Conservation (phyloP, 2,113 vertebrate species). For the Turdus rufiventris region DNA sequence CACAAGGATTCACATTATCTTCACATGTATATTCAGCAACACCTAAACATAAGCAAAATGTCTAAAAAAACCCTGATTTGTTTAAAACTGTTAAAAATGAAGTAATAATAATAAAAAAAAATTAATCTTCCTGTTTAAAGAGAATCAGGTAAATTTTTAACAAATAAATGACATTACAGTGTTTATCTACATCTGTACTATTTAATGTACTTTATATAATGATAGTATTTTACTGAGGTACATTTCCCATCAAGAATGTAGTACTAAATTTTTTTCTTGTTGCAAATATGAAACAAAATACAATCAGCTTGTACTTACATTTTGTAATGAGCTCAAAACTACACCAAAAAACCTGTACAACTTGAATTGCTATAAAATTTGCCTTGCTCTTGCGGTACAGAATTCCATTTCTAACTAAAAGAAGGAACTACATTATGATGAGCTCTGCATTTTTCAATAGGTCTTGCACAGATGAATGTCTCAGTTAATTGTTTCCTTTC, state of each 20-base stretch:
- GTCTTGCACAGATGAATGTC: neutral
- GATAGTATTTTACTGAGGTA: neutral
- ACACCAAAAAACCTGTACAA: neutral
- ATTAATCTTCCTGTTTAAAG: neutral
- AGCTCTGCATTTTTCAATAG: neutral
- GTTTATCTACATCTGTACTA: neutral
- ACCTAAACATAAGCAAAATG: conserved; percentile 68
- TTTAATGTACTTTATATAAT: neutral
- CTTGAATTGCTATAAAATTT: neutral
- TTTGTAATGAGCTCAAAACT: neutral
- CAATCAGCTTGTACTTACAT: neutral
- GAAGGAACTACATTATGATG: neutral
- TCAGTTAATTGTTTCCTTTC: neutral
- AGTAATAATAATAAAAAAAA: neutral
- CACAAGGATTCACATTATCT: conserved; percentile 89
- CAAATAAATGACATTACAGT: neutral
- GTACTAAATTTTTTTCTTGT: neutral
- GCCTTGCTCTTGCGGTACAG: neutral
- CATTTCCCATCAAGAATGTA: neutral
- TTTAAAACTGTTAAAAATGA: neutral
- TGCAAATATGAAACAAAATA: neutral
- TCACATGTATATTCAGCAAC: conserved; percentile 84
- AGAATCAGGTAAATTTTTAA: neutral
- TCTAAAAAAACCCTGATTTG: neutral
- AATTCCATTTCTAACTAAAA: neutral